A percentile compares a stretch with the other conserved stretches of the same genome.
Evolutionary conservation across 2,888 invertebrate genomes (phyloP).

Genomic region (Nomada hirtipes): DNA sequence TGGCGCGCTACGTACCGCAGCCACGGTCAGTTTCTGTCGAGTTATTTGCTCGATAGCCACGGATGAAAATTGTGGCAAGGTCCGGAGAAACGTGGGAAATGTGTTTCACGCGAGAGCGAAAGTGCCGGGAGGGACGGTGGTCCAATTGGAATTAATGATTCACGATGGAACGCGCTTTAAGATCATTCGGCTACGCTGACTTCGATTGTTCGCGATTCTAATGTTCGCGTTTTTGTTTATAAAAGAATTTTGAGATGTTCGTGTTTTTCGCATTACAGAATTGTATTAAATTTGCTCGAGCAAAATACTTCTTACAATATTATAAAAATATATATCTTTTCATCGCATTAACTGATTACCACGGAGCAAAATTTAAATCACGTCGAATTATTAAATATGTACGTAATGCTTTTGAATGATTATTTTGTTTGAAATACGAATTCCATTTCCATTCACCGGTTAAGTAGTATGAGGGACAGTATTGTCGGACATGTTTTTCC

Average conservation of each 20-base stretch:
- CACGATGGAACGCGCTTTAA: constrained; percentile 19
- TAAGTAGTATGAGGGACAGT: too few relatives aligned
- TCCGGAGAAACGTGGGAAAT: constrained; percentile 20
- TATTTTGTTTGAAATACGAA: too few relatives aligned
- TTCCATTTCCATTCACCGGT: too few relatives aligned
- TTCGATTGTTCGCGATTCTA: neutral
- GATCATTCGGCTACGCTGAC: neutral
- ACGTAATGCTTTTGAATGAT: too few relatives aligned
- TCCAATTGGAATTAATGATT: constrained; percentile 29
- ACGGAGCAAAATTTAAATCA: too few relatives aligned
- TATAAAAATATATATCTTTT: too few relatives aligned
- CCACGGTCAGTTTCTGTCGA: constrained; percentile 65
- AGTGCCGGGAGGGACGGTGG: constrained; percentile 25
- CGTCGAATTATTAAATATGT: too few relatives aligned
- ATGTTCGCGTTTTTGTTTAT: neutral
- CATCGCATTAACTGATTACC: too few relatives aligned
- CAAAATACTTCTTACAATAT: neutral
- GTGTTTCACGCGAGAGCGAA: constrained; percentile 44
- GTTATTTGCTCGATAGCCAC: constrained; percentile 51
- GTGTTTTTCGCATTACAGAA: neutral
- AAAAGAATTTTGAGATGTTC: neutral
- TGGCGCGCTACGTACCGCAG: constrained; percentile 62
- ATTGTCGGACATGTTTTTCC: too few relatives aligned
- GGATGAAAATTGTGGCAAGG: constrained; percentile 53
- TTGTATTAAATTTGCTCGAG: neutral